Base-by-base conservation (phyloP, 2,797 vertebrate genomes). In the Adelosebastes latens region DNA sequence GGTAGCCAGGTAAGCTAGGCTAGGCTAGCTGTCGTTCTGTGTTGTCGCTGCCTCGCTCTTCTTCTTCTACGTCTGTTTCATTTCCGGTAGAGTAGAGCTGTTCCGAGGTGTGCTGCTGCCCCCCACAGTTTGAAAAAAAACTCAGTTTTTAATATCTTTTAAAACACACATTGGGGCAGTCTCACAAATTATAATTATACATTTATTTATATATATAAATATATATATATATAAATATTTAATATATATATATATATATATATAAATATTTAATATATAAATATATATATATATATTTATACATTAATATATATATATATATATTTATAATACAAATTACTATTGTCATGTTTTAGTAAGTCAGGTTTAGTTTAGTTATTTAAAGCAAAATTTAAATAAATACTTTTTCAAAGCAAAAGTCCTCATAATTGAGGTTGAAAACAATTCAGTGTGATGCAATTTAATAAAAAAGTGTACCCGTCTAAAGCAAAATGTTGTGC, bases 51-150 rank as follows among this genome's bases (percentile, higher is more conserved):
- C 0, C 5, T 2, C 4, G 4, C 13, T 49, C 18, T 49, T 49
- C 9, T n/a, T 83, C 81, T 90, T 90, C 88, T 81, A 80, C 39
- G 64, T n/a, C 20, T 5, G 2, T 16, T 66, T 46, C 2, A 22
- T 53, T 79, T 64, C 5, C 5, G 42, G 63, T 4, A 71, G 29
- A 11, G 6, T 2, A n/a, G n/a, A 13, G 8, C 56, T n/a, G 20
- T 62, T 65, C 49, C 3, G 3, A 9, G 1, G 29, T 1, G 24
- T 1, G 2, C 0, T 68, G 64, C 72, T 74, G 89, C 88, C 81
- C 53, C 79, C 87, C 4, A 14, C 61, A 60, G 73, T 2, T 52
- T n/a, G 20, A n/a, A 20, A 4, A 18, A 6, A 52, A 6, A 52
- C 4, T 52, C 46, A 20, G 18, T 52, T 20, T 52, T 52, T 52